Percentiles rank a stretch among this genome's conserved stretches.
These are phyloP conservation scores for Papilio demoleus DNA, from an alignment of 2,888 invertebrate species.

Conservation along the genomic window DNA sequence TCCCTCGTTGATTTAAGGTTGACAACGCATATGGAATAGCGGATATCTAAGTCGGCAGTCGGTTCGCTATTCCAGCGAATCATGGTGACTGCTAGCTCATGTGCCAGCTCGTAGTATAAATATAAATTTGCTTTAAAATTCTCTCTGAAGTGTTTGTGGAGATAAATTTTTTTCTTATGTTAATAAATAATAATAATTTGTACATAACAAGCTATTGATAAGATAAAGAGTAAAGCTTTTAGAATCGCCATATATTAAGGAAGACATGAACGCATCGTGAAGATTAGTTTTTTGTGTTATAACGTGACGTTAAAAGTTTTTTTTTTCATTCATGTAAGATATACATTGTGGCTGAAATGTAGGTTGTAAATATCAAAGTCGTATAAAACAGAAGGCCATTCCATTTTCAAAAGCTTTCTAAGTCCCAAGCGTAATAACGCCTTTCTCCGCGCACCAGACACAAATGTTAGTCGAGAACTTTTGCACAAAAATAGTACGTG, in stretches of 20 bases:
- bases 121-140: conserved; percentile 13
- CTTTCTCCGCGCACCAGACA: conserved; percentile 11
- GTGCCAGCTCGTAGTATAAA: no score
- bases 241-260: no score
- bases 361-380: conserved; percentile 17
- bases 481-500: neutral
- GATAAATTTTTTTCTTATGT: neutral
- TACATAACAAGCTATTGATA: neutral
- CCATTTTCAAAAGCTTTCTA: conserved; percentile 20
- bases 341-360: neutral
- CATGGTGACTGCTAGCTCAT: no score
- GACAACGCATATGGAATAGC: no score
- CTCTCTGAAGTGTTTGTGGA: neutral
- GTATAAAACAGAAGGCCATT: conserved; percentile 18
- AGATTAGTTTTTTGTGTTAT: no score
- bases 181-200: neutral
- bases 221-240: no score
- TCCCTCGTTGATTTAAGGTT: no score
- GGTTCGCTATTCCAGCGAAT: no score
- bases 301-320: neutral
- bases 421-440: conserved; percentile 23
- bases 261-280: no score
- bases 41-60: no score
- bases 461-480: conserved; percentile 15
- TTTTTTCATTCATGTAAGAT: neutral